Conservation (phyloP, 2,113 vertebrate species). For the Furnarius figulus region DNA sequence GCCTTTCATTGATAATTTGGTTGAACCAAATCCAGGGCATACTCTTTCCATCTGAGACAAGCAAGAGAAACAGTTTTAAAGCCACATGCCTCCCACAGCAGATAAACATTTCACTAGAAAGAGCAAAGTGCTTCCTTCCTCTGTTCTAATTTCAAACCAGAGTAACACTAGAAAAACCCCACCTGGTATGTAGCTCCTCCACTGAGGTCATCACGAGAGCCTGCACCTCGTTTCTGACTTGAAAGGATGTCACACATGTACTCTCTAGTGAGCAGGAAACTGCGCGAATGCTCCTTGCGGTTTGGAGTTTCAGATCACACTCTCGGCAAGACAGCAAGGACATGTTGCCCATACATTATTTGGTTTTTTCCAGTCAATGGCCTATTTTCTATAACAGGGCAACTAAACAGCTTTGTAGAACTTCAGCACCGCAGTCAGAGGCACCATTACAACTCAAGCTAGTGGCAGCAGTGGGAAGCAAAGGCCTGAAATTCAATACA, state of each 20-base stretch:
- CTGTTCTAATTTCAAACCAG: conserved; percentile 49
- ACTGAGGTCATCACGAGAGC: not conserved
- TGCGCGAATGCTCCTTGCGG: conserved; percentile 1
- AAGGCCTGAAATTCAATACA: not conserved
- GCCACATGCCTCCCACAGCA: not conserved
- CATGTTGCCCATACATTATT: not conserved
- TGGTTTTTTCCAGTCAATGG: not conserved
- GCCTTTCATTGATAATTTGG: not conserved
- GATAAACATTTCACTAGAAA: conserved; percentile 52
- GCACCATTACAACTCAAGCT: not conserved
- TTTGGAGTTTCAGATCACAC: not conserved
- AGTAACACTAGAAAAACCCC: not conserved
- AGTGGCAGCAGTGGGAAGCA: not conserved
- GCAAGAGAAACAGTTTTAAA: not conserved
- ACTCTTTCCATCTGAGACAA: not conserved
- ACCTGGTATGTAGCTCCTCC: not conserved
- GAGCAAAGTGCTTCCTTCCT: conserved; percentile 61
- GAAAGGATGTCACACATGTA: conserved; percentile 52
- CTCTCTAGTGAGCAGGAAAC: conserved; percentile 3
- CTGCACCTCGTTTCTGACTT: not conserved
- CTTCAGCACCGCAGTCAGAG: not conserved
- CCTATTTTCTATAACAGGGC: not conserved
- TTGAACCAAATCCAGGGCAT: not conserved
- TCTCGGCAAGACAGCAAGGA: not conserved
- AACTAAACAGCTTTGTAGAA: not conserved